phyloP scores from a whole-genome alignment of 2,113 vertebrate species.

The Myrmecophaga tridactyla region DNA sequence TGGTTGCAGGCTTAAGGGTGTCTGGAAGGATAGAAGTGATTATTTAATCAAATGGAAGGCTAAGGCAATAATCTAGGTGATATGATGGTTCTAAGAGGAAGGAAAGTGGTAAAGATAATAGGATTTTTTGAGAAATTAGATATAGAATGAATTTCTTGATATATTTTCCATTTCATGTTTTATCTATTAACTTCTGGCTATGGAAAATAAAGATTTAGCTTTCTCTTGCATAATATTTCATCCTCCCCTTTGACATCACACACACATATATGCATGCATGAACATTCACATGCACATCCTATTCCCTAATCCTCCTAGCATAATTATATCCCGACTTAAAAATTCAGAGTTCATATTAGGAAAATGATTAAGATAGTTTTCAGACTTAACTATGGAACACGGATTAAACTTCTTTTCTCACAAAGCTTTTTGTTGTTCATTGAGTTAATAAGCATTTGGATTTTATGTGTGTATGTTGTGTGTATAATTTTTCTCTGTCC shows the following conservation, averaged over 20 bases:
- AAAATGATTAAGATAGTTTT: background rate
- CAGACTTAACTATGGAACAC: no score
- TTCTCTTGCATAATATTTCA: no score
- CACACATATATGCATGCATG: background rate
- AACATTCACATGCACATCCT: background rate
- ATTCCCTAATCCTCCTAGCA: background rate
- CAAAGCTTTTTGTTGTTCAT: background rate
- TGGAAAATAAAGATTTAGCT: background rate
- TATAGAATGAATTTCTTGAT: background rate
- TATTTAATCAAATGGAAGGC: no score
- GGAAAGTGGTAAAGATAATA: background rate
- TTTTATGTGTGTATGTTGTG: no score
- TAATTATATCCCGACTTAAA: background rate
- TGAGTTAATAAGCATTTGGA: background rate
- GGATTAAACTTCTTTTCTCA: background rate
- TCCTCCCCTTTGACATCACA: background rate
- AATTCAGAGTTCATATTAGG: background rate
- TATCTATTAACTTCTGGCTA: background rate
- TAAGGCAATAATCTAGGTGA: background rate
- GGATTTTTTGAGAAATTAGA: no score
- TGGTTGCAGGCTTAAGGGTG: background rate
- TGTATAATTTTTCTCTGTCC: background rate
- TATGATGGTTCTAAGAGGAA: background rate
- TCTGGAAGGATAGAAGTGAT: background rate
- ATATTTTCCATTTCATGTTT: background rate